Evolutionary conservation across 2,888 invertebrate genomes (phyloP), one percentile per base, ranked within the genome.

Genomic region (Chrysomela aeneicollis): DNA sequence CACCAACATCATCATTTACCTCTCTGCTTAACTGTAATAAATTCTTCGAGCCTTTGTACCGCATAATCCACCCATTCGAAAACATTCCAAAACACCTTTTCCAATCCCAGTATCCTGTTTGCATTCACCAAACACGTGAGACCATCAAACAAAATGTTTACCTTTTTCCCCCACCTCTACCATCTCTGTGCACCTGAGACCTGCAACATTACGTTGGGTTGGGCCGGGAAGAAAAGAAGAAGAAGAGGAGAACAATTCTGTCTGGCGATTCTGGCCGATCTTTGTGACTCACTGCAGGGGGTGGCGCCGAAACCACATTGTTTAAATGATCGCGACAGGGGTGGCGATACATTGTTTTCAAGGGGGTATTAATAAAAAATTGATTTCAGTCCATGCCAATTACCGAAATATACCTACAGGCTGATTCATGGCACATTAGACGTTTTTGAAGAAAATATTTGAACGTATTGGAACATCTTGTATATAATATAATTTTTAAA

Each of bases 261-360:
- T 69, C 69, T 74, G 73, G 68, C 64, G 58, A 63, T 63, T 63
- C 54, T 52, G 54, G 69, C 70, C 67, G 60, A 65, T 68, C 74
- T 73, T 78, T 79, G 75, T 78, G 65, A 54, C 51, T 54, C 74
- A 50, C 74, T 66, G 66, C 70, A 76, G 79, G 78, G 74, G 79
- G 78, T 79, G 79, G 79, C 78, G 79, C 79, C 79, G 77, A 70
- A 71, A 70, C 50, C 55, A 47, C 64, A 51, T 59, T 47, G 73
- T 64, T 64, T 52, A 61, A 64, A 64, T 49, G 57, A 52, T 71
- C 66, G 67, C 67, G n/a, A 57, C 46, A 30, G 57, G 15, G 17
- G 30, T 57, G 42, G 15, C 42, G 42, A 42, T 4, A 15, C 15
- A 15, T 15, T 53, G 1, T 53, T 30, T 26, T 17, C 18, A 10